Percentiles rank a stretch among this genome's conserved stretches.
These are phyloP conservation scores for Druon quercuslanigerum DNA, from an alignment of 1,140 invertebrate genomes.

Conservation along the genomic window DNA sequence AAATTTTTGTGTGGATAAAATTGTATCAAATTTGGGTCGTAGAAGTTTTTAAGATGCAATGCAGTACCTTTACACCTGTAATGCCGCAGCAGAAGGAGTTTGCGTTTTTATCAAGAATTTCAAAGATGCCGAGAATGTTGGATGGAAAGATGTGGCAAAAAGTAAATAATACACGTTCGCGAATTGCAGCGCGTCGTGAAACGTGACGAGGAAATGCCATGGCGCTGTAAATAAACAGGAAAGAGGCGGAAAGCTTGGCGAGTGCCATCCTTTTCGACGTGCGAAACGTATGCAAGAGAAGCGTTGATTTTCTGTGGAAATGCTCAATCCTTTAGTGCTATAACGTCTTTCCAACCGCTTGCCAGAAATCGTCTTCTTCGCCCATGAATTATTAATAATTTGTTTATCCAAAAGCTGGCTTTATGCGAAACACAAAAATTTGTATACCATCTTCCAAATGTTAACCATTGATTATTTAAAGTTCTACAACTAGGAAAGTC, in stretches of 20 bases:
- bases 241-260: conserved; percentile 31
- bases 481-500: too few relatives aligned
- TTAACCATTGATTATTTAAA: too few relatives aligned
- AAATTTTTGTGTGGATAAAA: too few relatives aligned
- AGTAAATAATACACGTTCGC: conserved; percentile 30
- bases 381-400: conserved; percentile 30
- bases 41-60: not conserved
- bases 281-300: not conserved
- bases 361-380: conserved; percentile 14
- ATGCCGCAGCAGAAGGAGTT: conserved; percentile 15
- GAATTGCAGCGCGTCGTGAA: conserved; percentile 39
- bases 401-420: not conserved
- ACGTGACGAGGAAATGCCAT: conserved; percentile 43
- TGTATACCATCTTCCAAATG: not conserved
- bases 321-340: not conserved
- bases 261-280: conserved; percentile 32
- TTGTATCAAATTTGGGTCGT: not conserved
- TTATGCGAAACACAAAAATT: not conserved
- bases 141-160: conserved; percentile 6
- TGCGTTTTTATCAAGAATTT: conserved; percentile 27
- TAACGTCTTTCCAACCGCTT: not conserved
- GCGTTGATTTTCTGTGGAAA: conserved; percentile 27
- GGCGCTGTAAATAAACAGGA: conserved; percentile 47
- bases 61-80: conserved; percentile 15
- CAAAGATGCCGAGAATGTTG: conserved; percentile 4